Evolutionary conservation across 1,140 invertebrate species (phyloP).

Genomic region (fruit fly (Drosophila melanogaster)): DNA sequence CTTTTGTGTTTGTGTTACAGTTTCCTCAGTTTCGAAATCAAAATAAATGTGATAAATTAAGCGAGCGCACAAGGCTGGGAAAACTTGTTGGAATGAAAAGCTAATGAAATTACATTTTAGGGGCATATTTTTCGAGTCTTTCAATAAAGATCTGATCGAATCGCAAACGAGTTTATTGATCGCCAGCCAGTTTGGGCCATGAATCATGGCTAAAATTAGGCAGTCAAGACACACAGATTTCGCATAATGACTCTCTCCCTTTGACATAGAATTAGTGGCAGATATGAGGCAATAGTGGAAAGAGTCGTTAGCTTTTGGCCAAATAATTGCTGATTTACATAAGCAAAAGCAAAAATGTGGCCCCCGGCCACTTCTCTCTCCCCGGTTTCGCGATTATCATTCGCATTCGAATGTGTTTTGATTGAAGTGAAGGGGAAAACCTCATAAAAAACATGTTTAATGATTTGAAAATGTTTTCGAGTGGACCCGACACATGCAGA

Average conservation of each 20-base stretch:
- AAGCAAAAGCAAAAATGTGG: slow-evolving; percentile 50
- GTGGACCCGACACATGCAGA: slow-evolving; percentile 38
- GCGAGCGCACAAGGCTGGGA: slow-evolving; percentile 64
- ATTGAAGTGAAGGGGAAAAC: slow-evolving; percentile 74
- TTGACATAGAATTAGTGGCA: slow-evolving; percentile 64
- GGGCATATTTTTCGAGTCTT: slow-evolving; percentile 39
- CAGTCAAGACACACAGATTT: slow-evolving; percentile 41
- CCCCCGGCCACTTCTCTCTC: slow-evolving; percentile 22
- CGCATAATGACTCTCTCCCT: slow-evolving; percentile 53
- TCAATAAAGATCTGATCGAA: slow-evolving; percentile 1
- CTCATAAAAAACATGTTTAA: slow-evolving; percentile 48
- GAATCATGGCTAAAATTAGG: slow-evolving; percentile 80
- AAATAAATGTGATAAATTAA: slow-evolving; percentile 55
- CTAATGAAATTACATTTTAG: slow-evolving; percentile 52
- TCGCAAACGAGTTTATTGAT: slow-evolving; percentile 68
- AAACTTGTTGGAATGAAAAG: slow-evolving; percentile 45
- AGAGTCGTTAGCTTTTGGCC: slow-evolving; percentile 26
- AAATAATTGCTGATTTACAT: slow-evolving; percentile 68
- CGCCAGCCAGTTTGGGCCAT: slow-evolving; percentile 47
- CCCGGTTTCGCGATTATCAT: slow-evolving; percentile 27
- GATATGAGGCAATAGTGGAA: slow-evolving; percentile 63
- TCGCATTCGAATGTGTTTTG: slow-evolving; percentile 38
- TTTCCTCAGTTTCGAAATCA: slow-evolving; percentile 44
- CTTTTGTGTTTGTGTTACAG: slow-evolving; percentile 46
- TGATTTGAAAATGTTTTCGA: slow-evolving; percentile 50